A percentile compares a stretch with the other conserved stretches of the same genome.
Evolutionary conservation across 2,797 vertebrate species (phyloP).

Genomic region (Pseudochaenichthys georgianus): DNA sequence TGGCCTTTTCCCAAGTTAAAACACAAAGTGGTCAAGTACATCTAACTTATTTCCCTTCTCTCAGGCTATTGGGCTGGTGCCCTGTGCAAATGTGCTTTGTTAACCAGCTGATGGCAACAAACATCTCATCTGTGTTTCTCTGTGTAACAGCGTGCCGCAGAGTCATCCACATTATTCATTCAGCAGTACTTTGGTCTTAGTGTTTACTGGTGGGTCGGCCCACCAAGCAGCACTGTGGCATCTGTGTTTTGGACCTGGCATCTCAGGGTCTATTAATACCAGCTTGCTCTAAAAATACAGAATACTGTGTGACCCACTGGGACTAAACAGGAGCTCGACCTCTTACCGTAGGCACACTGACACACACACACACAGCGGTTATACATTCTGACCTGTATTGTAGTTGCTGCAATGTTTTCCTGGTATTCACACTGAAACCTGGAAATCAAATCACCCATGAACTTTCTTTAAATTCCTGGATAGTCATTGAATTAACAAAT

Average conservation of each 20-base stretch:
- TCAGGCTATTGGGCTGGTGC: constrained; percentile 59
- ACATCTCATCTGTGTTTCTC: constrained; percentile 52
- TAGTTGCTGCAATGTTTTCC: neutral
- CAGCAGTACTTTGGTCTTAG: constrained; percentile 66
- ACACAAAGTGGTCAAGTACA: constrained; percentile 21
- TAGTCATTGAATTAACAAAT: neutral
- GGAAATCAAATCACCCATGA: constrained; percentile 2
- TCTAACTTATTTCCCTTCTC: constrained; percentile 49
- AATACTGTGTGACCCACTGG: constrained; percentile 71
- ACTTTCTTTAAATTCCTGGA: neutral
- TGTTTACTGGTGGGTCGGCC: constrained; percentile 68
- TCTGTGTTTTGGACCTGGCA: constrained; percentile 64
- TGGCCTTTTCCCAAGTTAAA: constrained; percentile 43
- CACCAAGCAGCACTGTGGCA: constrained; percentile 68
- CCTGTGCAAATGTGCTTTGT: constrained; percentile 73
- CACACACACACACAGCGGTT: constrained; percentile 6
- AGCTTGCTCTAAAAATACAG: constrained; percentile 77
- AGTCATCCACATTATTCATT: constrained; percentile 72
- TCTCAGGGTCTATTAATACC: constrained; percentile 79
- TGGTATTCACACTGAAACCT: constrained; percentile 17
- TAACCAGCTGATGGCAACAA: constrained; percentile 64
- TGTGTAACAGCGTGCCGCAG: constrained; percentile 49
- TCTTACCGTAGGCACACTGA: constrained; percentile 29
- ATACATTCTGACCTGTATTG: constrained; percentile 23
- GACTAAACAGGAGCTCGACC: constrained; percentile 64